Evolutionary conservation across 2,113 vertebrate genomes (phyloP).

Genomic region (Pelobates fuscus): DNA sequence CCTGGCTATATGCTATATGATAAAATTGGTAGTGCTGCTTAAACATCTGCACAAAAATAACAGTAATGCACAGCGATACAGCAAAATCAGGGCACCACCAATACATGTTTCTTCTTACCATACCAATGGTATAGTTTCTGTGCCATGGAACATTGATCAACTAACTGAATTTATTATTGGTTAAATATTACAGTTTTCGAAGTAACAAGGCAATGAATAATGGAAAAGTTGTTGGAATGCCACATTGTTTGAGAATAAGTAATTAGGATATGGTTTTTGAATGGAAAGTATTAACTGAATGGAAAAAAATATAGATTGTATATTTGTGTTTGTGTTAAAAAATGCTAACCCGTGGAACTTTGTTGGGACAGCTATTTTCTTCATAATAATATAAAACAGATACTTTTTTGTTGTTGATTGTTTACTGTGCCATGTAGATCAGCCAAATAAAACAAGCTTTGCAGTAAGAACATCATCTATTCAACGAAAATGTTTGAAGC

Average conservation of each 20-base stretch:
- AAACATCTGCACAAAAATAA: too few species aligned
- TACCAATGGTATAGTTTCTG: too few species aligned
- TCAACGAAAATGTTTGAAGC: too few species aligned
- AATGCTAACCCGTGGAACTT: constrained; percentile 6
- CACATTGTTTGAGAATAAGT: constrained; percentile 26
- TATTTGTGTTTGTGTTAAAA: constrained; percentile 19
- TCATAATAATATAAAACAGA: constrained; percentile 5
- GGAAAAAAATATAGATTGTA: constrained; percentile 20
- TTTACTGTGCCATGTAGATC: neutral
- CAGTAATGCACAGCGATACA: too few species aligned
- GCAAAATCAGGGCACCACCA: too few species aligned
- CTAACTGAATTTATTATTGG: too few species aligned
- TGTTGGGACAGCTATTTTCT: neutral
- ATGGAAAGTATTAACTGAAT: constrained; percentile 38
- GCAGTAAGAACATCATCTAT: neutral
- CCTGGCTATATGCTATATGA: too few species aligned
- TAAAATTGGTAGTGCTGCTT: too few species aligned
- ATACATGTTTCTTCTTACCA: too few species aligned
- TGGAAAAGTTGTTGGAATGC: constrained; percentile 23
- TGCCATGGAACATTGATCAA: too few species aligned
- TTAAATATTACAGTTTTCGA: too few species aligned
- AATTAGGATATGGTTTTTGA: constrained; percentile 31
- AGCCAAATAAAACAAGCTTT: neutral
- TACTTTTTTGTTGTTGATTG: neutral
- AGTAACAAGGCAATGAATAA: constrained; percentile 2